Base-by-base conservation (phyloP, 2,113 vertebrate genomes). In the Cisticola juncidis region DNA sequence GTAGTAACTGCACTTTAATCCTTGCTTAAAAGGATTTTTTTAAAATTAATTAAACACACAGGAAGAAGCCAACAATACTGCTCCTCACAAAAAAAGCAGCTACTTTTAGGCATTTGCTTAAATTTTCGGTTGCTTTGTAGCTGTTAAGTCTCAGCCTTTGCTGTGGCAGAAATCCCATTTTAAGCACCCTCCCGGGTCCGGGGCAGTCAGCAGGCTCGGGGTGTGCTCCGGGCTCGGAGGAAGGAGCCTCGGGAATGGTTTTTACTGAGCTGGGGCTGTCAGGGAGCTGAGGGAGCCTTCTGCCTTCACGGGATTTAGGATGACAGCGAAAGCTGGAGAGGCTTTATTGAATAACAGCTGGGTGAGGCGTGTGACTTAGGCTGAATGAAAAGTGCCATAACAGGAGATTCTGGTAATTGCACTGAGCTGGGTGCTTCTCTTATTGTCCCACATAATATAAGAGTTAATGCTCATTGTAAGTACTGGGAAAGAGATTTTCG, bases 101-200 rank as follows among this genome's bases (percentile, higher is more conserved):
- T 95, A 92, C 93, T 96, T 96, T 96, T 94, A 96, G 91, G 36
- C 53, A 78, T 89, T 92, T 92, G 64, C 77, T 94, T 94, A 56
- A 96, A 94, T 79, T 94, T 88, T 48, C 64, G 12, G 40, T 74
- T 86, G 51, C 79, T 95, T 94, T 96, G 88, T 96, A 90, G 92
- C 92, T 94, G 85, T 65, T 88, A 86, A 90, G 53, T 51, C 81
- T 90, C 81, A 81, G 42, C 35, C 79, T 92, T 95, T 40, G 25
- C 69, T 81, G 93, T 93, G 92, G 90, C 92, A 86, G 79, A 57
- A 88, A 44, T 81, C 90, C 93, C 22, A 6, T 28, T 77, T 56
- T 62, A 7, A 85, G 48, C 60, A n/a, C 2, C 6, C 9, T 86
- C n/a, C 64, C 6, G 38, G 40, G 21, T 45, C 35, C 36, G 61